Conservation (phyloP, 2,797 vertebrate genomes). For the Buceros bicornis region DNA sequence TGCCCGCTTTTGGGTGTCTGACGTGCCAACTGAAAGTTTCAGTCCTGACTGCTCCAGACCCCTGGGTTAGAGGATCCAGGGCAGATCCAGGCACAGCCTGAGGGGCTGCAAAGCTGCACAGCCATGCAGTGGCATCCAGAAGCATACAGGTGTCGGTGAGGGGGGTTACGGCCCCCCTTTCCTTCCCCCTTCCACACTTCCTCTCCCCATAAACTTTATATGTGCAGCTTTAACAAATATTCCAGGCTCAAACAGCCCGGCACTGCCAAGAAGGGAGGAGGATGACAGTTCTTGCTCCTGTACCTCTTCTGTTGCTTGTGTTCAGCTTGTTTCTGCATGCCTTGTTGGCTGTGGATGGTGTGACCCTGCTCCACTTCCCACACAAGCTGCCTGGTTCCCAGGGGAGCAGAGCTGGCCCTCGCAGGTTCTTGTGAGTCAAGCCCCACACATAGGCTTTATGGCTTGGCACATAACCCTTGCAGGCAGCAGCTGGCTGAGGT, state of each 20-base stretch:
- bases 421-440: background rate
- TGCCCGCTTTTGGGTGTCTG: background rate
- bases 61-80: background rate
- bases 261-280: background rate
- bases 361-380: background rate
- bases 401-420: background rate
- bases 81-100: background rate
- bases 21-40: background rate
- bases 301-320: background rate
- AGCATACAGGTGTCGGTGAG: background rate
- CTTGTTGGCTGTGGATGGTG: background rate
- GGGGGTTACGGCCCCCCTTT: background rate
- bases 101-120: background rate
- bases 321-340: slow-evolving; percentile 1
- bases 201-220: background rate
- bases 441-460: background rate
- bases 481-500: background rate
- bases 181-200: rapidly evolving
- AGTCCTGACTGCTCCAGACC: background rate
- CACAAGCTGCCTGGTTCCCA: background rate
- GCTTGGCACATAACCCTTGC: background rate
- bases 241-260: background rate
- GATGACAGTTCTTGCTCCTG: background rate
- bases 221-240: slow-evolving; percentile 1
- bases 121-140: background rate